These are phyloP conservation scores for Diuraphis noxia DNA, from an alignment of 1,140 invertebrate genomes.

Conservation along the genomic window DNA sequence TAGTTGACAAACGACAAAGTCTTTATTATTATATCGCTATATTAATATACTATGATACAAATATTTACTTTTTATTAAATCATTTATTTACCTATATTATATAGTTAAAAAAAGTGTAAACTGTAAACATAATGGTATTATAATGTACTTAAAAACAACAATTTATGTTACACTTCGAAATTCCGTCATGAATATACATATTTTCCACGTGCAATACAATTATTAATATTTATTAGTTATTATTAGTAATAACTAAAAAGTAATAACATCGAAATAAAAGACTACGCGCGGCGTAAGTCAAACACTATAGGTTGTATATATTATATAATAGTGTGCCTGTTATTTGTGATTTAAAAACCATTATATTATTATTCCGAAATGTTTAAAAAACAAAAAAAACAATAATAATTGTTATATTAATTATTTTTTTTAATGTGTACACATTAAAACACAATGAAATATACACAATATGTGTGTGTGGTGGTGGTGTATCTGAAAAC, in stretches of 20 bases:
- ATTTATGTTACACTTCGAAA: neutral
- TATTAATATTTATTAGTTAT: neutral
- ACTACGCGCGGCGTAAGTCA: neutral
- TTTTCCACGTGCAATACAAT: neutral
- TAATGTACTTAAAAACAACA: neutral
- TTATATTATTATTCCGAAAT: neutral
- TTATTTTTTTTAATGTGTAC: neutral
- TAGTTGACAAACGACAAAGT: neutral
- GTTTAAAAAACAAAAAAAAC: too few species aligned
- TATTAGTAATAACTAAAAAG: neutral
- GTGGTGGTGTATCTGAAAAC: neutral
- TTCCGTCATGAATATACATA: neutral
- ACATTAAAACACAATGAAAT: neutral
- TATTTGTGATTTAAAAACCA: neutral
- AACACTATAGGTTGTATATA: neutral
- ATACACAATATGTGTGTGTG: neutral
- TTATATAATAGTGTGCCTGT: too few species aligned
- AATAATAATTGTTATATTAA: neutral
- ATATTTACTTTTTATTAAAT: neutral
- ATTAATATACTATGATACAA: neutral
- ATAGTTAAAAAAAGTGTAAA: neutral
- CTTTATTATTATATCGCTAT: neutral
- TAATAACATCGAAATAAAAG: neutral
- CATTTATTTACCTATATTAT: neutral
- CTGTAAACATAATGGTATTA: slow-evolving; percentile 1